Base-by-base conservation (phyloP, 2,113 vertebrate species). In the Nannospalax galili region DNA sequence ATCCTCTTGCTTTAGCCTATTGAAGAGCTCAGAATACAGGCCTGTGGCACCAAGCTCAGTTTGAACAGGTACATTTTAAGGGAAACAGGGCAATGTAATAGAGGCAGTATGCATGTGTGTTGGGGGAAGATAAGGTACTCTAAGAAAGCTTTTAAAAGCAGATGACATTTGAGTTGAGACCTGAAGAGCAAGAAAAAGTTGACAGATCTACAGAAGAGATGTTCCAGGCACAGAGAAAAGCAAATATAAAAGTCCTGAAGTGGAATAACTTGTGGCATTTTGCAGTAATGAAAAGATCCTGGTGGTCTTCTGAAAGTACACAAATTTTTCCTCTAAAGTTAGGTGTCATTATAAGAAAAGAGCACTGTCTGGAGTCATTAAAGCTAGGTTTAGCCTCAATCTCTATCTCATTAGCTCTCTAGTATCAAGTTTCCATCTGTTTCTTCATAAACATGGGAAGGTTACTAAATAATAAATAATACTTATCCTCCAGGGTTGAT, bases 101-200 rank as follows among this genome's bases (percentile, higher is more conserved):
- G n/a, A 93, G 62, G 77, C 69, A 40, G 5, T 72, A 26, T 52
- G 48, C 11, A 11, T 52, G 48, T 52, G 69, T 37, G 52, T n/a
- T 72, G 26, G 85, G 52, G 70, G 56, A 77, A 94, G 42, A 72
- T 88, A 73, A 91, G 28, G 62, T 95, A 19, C 26, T 81, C 22
- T 80, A 88, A 58, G 60, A 94, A 94, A 81, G 26, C 60, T 96
- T 93, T 69, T 91, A 69, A 94, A 85, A 90, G 52, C 72, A 90
- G 65, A 88, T 88, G 90, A 67, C 88, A 80, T 84, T 75, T 70
- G 72, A 79, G 22, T 65, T 93, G 67, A 80, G n/a, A 93, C 81
- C 19, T 85, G 60, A 85, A 74, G 72, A 80, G 77, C 37, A 80
- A 84, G 70, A 84, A 84, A 90, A 89, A 65, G 67, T 70, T 67